A percentile compares a stretch with the other conserved stretches of the same genome.
Conservation (phyloP, 2,113 vertebrate species). For the Apodemus sylvaticus region DNA sequence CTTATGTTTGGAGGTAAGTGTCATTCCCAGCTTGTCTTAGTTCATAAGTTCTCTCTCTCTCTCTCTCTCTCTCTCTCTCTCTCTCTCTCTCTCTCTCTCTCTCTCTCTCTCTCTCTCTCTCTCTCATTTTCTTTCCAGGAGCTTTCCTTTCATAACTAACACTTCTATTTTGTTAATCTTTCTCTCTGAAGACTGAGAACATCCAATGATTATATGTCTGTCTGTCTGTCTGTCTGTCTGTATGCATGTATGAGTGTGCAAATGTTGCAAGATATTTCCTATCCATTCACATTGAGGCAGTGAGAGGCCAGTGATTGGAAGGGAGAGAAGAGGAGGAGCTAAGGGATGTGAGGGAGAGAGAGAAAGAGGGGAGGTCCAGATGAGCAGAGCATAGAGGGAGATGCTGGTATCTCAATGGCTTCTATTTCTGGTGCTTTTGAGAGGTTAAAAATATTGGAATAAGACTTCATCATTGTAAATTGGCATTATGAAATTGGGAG, state of each 20-base stretch:
- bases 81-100: not conserved
- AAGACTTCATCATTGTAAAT: too few relatives aligned
- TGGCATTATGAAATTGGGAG: too few relatives aligned
- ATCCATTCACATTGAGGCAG: too few relatives aligned
- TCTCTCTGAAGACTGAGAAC: not conserved
- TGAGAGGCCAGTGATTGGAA: too few relatives aligned
- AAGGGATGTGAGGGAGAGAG: too few relatives aligned
- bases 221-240: not conserved
- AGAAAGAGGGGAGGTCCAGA: too few relatives aligned
- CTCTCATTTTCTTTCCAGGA: not conserved
- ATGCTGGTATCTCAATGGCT: too few relatives aligned
- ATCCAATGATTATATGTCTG: not conserved
- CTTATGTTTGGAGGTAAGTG: conserved; percentile 59
- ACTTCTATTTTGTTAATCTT: conserved; percentile 41
- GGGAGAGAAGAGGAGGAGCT: too few relatives aligned
- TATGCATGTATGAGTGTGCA: not conserved
- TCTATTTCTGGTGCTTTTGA: too few relatives aligned
- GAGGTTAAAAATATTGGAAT: too few relatives aligned
- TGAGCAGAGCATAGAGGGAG: too few relatives aligned
- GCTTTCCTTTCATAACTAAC: conserved; percentile 23
- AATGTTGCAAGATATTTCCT: too few relatives aligned
- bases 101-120: not conserved
- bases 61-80: not conserved
- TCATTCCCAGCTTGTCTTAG: conserved; percentile 57
- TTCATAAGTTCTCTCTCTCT: conserved; percentile 26